Evolutionary conservation across 2,888 invertebrate genomes (phyloP).

Genomic region (Agrenia bidenticulata): DNA sequence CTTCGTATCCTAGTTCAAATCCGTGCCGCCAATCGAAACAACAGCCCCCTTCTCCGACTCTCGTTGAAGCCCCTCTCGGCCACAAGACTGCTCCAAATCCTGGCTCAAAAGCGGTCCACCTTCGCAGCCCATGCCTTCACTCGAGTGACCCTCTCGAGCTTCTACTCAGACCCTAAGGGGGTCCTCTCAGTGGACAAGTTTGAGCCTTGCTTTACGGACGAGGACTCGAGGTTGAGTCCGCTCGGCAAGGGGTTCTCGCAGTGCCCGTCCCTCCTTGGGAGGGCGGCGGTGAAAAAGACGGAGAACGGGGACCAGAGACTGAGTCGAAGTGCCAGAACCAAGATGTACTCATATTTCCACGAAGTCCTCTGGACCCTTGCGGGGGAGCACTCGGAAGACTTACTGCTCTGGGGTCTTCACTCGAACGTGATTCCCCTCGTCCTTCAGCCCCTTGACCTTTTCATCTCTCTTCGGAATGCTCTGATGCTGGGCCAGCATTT

Average conservation of each 20-base stretch:
- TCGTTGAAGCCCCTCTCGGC: conserved; percentile 72
- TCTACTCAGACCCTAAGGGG: conserved; percentile 29
- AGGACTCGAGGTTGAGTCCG: conserved; percentile 35
- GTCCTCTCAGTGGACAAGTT: conserved; percentile 33
- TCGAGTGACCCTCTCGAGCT: conserved; percentile 26
- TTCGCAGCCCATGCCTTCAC: conserved; percentile 36
- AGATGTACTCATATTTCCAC: conserved; percentile 63
- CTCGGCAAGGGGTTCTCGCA: conserved; percentile 43
- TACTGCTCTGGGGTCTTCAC: conserved; percentile 67
- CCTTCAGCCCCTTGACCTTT: conserved; percentile 40
- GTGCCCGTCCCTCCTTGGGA: conserved; percentile 43
- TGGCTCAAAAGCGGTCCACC: conserved; percentile 43
- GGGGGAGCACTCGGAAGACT: conserved; percentile 76
- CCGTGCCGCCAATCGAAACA: conserved; percentile 50
- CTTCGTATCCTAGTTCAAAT: conserved; percentile 44
- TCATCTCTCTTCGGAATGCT: conserved; percentile 39
- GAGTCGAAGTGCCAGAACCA: conserved; percentile 42
- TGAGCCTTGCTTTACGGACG: conserved; percentile 34
- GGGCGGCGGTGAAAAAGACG: conserved; percentile 44
- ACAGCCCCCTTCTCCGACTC: conserved; percentile 67
- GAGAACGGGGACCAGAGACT: conserved; percentile 45
- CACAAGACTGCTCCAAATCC: conserved; percentile 67
- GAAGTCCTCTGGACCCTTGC: conserved; percentile 78
- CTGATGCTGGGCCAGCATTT: conserved; percentile 39
- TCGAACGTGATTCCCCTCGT: conserved; percentile 39